Percentiles rank a stretch among this genome's conserved stretches.
Evolutionary conservation across 64 coral and sea anemone genomes (phyloP).

Genomic region (Montipora sp.): DNA sequence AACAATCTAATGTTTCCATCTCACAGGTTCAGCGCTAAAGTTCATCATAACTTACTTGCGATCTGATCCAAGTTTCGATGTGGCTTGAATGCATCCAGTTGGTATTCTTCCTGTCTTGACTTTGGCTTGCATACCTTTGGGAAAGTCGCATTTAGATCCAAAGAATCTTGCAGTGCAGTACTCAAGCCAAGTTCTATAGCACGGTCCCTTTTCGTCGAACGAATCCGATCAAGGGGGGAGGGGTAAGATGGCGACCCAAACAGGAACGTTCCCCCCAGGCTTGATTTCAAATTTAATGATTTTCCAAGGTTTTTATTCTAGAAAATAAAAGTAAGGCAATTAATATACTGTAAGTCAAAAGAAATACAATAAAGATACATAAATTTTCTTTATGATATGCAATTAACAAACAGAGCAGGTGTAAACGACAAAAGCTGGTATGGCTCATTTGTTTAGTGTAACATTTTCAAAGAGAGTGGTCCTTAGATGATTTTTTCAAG

Average conservation of each 20-base stretch:
- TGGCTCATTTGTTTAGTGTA: too few species aligned
- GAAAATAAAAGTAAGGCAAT: not conserved
- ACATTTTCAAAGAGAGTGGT: too few species aligned
- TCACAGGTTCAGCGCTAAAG: too few species aligned
- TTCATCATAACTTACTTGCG: constrained; percentile 55
- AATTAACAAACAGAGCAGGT: too few species aligned
- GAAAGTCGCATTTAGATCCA: constrained; percentile 91
- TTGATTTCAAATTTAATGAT: constrained; percentile 55
- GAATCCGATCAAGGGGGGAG: constrained; percentile 88
- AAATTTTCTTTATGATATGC: too few species aligned
- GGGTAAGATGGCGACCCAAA: constrained; percentile 92
- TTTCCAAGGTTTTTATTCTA: constrained; percentile 68
- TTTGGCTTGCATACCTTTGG: constrained; percentile 72
- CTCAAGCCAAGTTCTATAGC: constrained; percentile 64
- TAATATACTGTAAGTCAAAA: not conserved
- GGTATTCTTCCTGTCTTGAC: constrained; percentile 59
- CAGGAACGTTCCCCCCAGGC: constrained; percentile 42
- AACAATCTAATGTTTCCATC: too few species aligned
- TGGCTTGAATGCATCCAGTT: constrained; percentile 58
- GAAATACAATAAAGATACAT: not conserved
- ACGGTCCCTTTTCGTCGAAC: constrained; percentile 41
- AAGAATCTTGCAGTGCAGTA: constrained; percentile 62
- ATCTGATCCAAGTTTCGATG: constrained; percentile 77
- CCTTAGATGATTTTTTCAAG: too few species aligned
- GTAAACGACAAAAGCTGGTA: too few species aligned